These are phyloP conservation scores for Sericinus montela DNA, from an alignment of 2,888 invertebrate species.

Conservation along the genomic window DNA sequence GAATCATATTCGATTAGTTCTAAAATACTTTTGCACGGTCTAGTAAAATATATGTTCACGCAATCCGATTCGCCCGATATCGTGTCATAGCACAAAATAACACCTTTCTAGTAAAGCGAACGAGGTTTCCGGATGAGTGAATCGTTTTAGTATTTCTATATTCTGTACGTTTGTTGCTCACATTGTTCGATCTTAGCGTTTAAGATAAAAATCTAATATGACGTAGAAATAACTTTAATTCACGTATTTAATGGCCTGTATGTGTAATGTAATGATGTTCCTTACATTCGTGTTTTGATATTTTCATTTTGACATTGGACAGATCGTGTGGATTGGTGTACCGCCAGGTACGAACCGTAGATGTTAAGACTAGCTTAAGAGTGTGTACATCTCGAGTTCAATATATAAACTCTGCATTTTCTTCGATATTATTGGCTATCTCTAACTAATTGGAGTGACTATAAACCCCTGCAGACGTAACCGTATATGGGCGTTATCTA, in stretches of 20 bases:
- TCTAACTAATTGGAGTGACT: constrained; percentile 40
- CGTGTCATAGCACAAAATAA: constrained; percentile 32
- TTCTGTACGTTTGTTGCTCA: constrained; percentile 60
- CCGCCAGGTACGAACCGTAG: constrained; percentile 53
- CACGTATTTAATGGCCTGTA: constrained; percentile 70
- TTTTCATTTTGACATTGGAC: constrained; percentile 40
- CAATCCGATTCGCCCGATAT: constrained; percentile 32
- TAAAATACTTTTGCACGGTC: constrained; percentile 46
- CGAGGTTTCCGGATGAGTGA: constrained; percentile 36
- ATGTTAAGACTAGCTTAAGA: constrained; percentile 58
- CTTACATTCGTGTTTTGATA: constrained; percentile 47
- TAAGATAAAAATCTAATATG: constrained; percentile 58
- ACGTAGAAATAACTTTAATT: constrained; percentile 66
- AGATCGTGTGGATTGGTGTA: constrained; percentile 39
- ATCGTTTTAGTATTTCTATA: constrained; percentile 24
- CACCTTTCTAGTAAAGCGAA: constrained; percentile 19
- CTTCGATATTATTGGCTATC: constrained; percentile 42
- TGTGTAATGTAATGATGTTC: constrained; percentile 58
- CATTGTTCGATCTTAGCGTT: constrained; percentile 61
- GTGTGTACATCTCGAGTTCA: constrained; percentile 61
- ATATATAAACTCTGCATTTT: constrained; percentile 40
- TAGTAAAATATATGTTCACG: constrained; percentile 50
- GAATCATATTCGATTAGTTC: constrained; percentile 19
- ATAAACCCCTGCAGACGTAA: constrained; percentile 51
- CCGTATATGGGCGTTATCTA: constrained; percentile 31